Evolutionary conservation across 2,113 vertebrate genomes (phyloP).

Genomic region (Mus spicilegus): DNA sequence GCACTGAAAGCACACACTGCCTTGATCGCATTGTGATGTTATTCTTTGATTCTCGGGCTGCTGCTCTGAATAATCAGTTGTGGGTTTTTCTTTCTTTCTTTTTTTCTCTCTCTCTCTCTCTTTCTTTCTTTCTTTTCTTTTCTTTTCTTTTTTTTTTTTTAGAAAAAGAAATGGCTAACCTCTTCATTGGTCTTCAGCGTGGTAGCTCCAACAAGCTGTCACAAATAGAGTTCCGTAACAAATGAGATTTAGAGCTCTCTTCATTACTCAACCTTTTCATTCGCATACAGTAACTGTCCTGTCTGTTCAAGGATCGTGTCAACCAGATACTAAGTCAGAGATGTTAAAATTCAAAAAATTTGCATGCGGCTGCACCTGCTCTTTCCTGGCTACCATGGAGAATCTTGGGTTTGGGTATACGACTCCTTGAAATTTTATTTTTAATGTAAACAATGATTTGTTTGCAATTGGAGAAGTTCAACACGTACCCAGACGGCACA

Average conservation of each 20-base stretch:
- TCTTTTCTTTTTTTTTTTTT: background rate
- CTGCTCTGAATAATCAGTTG: slow-evolving; percentile 69
- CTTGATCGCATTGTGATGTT: slow-evolving; percentile 36
- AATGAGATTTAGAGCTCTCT: slow-evolving; percentile 82
- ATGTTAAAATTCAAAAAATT: slow-evolving; percentile 64
- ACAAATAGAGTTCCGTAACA: slow-evolving; percentile 76
- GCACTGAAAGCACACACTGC: slow-evolving; percentile 16
- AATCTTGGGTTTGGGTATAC: slow-evolving; percentile 36
- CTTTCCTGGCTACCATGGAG: background rate
- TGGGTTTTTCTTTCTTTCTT: background rate
- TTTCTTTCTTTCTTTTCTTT: background rate
- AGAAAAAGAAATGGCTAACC: slow-evolving; percentile 74
- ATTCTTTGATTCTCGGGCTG: slow-evolving; percentile 34
- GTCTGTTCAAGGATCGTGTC: slow-evolving; percentile 63
- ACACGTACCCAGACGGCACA: background rate
- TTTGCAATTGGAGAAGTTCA: slow-evolving; percentile 27
- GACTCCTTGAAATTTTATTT: slow-evolving; percentile 56
- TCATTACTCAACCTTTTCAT: slow-evolving; percentile 78
- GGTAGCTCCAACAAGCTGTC: slow-evolving; percentile 80
- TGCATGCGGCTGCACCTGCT: slow-evolving; percentile 54
- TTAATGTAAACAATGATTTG: slow-evolving; percentile 42
- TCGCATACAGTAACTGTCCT: background rate
- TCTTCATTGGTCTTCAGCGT: slow-evolving; percentile 66
- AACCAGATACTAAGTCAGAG: background rate
- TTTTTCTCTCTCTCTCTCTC: background rate